Conservation (phyloP, 1,140 invertebrate genomes). For the Parasteatoda tepidariorum region DNA sequence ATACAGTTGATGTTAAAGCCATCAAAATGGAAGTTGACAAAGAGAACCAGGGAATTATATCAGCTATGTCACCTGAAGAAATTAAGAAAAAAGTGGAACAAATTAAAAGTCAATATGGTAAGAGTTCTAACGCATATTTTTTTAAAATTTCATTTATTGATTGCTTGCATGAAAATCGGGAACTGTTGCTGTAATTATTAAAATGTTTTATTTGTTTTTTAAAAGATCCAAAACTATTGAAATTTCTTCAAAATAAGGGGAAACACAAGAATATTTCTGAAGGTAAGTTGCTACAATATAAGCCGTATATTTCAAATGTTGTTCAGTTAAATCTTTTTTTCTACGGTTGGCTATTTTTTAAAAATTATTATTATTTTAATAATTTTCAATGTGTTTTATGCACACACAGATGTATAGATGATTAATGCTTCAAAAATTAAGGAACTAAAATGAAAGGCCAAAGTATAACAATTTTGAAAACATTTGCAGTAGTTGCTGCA, state of each 20-base stretch:
- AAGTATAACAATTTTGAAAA: too few species aligned
- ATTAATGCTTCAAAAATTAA: background rate
- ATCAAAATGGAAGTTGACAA: constrained; percentile 75
- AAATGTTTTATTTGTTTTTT: background rate
- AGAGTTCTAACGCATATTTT: background rate
- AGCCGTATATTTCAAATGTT: background rate
- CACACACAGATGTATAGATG: background rate
- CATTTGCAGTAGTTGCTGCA: too few species aligned
- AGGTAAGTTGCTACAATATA: constrained; percentile 23
- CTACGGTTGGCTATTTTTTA: background rate
- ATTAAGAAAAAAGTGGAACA: constrained; percentile 80
- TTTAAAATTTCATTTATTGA: background rate
- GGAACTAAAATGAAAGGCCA: background rate
- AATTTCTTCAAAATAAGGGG: constrained; percentile 4
- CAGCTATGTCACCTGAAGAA: constrained; percentile 79
- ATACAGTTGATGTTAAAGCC: constrained; percentile 66
- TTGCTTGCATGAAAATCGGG: background rate
- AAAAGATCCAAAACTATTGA: background rate
- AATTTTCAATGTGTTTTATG: background rate
- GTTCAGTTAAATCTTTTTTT: background rate
- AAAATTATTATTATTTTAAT: background rate
- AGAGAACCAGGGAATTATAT: constrained; percentile 78
- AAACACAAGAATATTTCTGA: background rate
- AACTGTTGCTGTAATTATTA: background rate
- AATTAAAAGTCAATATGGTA: constrained; percentile 73